Evolutionary conservation across 2,888 invertebrate species (phyloP), one percentile per base, ranked within the genome.

Genomic region (Zelleria hepariella): DNA sequence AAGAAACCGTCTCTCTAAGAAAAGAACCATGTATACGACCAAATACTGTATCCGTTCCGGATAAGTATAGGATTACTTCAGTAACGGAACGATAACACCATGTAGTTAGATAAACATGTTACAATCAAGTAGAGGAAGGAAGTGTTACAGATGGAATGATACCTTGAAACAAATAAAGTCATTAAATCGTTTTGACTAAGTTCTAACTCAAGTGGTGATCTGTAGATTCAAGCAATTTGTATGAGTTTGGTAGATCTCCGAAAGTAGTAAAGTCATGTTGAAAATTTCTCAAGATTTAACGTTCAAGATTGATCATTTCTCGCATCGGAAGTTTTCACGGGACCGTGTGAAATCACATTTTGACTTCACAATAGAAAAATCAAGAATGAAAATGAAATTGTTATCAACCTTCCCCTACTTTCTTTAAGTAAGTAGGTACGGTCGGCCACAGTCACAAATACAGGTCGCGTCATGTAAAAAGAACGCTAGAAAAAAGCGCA

Each of bases 331-430:
- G 58, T 56, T 67, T 68, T 69, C 70, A 65, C 65, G 64, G 67
- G 70, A 66, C 64, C 63, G 66, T 68, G 68, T 67, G 68, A 71
- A 70, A 65, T 49, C 63, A 25, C 64, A 66, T 62, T 26, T n/a
- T 65, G 63, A 15, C 61, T 66, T 66, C 62, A 70, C 67, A 68
- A 71, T 73, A 70, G 63, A 70, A 73, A 78, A 74, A n/a, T n/a
- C 76, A 69, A 67, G 76, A 71, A 69, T 76, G 68, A 70, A 68
- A 61, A 49, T 49, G 20, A 18, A 18, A 49, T 10, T 49, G 2
- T 49, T 10, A 49, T 49, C 49, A 20, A 20, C n/a, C n/a, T n/a
- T n/a, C n/a, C n/a, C n/a, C n/a, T n/a, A n/a, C n/a, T n/a, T n/a
- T n/a, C n/a, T n/a, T n/a, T n/a, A n/a, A n/a, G n/a, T n/a, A n/a